Evolutionary conservation across 2,888 invertebrate species (phyloP).

Genomic region (Seira sanloemensis): DNA sequence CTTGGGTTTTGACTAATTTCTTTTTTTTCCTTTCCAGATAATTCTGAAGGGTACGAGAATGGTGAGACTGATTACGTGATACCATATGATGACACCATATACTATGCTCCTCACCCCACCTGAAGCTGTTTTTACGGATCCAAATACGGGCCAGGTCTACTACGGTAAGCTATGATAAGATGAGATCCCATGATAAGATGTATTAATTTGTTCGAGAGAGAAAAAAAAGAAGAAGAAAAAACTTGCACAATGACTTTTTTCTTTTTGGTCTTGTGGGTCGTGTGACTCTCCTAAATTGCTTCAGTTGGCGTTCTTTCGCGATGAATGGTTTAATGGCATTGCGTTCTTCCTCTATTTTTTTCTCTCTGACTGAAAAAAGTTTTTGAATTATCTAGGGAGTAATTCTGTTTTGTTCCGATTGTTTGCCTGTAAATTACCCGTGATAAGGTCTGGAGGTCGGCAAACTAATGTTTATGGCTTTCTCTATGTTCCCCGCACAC

Average conservation of each 20-base stretch:
- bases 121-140: constrained; percentile 73
- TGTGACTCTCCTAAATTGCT: too few species aligned
- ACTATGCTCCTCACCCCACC: constrained; percentile 71
- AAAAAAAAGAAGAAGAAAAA: too few species aligned
- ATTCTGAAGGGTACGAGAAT: constrained; percentile 74
- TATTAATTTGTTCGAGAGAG: not conserved
- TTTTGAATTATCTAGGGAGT: constrained; percentile 15
- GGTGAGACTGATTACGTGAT: constrained; percentile 74
- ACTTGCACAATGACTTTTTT: too few species aligned
- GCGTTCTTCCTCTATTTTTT: not conserved
- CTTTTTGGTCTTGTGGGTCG: too few species aligned
- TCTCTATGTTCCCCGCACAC: not conserved
- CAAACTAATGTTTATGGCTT: constrained; percentile 21
- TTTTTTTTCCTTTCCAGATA: constrained; percentile 68
- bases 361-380: not conserved
- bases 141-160: constrained; percentile 73
- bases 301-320: too few species aligned
- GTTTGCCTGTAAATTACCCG: constrained; percentile 45
- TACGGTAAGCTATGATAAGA: constrained; percentile 67
- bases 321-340: not conserved
- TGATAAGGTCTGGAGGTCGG: constrained; percentile 36
- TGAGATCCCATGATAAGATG: not conserved
- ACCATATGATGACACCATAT: constrained; percentile 71
- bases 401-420: constrained; percentile 23
- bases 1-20: not conserved